Evolutionary conservation across 2,797 vertebrate species (phyloP).

Genomic region (Sylvilagus floridanus): DNA sequence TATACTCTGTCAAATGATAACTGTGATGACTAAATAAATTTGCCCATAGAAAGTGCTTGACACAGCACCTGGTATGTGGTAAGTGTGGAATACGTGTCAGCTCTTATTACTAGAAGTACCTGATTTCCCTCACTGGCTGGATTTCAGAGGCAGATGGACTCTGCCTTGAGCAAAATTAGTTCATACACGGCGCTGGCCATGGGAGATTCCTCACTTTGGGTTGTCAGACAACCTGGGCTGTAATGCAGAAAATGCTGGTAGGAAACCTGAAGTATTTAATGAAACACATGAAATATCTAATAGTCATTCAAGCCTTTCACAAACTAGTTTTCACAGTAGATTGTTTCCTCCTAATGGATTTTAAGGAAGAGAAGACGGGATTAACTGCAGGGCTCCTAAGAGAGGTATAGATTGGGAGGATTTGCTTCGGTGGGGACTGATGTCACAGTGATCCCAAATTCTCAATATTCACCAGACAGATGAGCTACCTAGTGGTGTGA

Average conservation of each 20-base stretch:
- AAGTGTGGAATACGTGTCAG: neutral
- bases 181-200: neutral
- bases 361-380: conserved; percentile 2
- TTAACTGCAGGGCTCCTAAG: neutral
- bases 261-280: neutral
- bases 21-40: neutral
- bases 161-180: conserved; percentile 11
- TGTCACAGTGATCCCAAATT: neutral
- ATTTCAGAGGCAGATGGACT: neutral
- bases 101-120: neutral
- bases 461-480: neutral
- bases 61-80: neutral
- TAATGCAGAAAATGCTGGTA: conserved; percentile 25
- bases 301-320: conserved; percentile 47
- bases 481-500: neutral
- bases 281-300: neutral
- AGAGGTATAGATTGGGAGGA: neutral
- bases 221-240: conserved; percentile 30
- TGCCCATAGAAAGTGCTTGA: neutral
- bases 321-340: conserved; percentile 51
- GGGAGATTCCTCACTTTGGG: neutral
- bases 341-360: neutral
- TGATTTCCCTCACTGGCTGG: neutral
- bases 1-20: neutral
- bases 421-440: neutral